Conservation (phyloP, 2,797 vertebrate species). For the Sciurus vulgaris region DNA sequence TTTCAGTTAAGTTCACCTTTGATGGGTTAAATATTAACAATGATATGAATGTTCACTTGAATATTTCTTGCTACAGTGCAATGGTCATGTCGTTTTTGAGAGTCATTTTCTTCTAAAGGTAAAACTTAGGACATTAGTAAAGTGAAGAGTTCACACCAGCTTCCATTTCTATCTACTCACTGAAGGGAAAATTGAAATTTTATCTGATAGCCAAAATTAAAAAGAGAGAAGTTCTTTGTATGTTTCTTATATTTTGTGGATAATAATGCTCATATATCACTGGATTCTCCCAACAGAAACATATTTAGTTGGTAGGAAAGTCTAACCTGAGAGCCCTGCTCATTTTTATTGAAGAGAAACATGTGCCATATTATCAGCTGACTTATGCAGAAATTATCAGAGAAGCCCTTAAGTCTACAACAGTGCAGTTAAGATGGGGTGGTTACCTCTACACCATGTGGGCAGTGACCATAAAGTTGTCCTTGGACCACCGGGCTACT, state of each 20-base stretch:
- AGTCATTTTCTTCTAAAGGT: not conserved
- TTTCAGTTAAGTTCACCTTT: not conserved
- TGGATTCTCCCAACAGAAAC: not conserved
- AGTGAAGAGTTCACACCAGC: not conserved
- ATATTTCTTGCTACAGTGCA: not conserved
- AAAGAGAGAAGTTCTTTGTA: not conserved
- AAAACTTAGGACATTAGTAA: not conserved
- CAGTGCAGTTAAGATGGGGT: not conserved
- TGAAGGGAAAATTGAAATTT: not conserved
- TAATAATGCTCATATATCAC: not conserved
- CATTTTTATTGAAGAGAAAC: not conserved
- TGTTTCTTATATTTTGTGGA: not conserved
- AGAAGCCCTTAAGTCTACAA: not conserved
- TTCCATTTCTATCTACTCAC: not conserved
- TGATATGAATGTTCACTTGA: not conserved
- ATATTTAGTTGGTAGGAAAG: not conserved
- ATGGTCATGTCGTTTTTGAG: not conserved
- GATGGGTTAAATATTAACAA: not conserved
- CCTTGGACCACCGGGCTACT: not conserved
- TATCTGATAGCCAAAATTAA: not conserved
- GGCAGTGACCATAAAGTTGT: not conserved
- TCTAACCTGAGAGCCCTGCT: not conserved
- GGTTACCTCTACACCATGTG: rapidly evolving
- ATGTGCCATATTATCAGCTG: not conserved
- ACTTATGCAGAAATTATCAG: not conserved